Conservation (phyloP, 2,797 vertebrate species). For the Enteromius afrohamiltoni region DNA sequence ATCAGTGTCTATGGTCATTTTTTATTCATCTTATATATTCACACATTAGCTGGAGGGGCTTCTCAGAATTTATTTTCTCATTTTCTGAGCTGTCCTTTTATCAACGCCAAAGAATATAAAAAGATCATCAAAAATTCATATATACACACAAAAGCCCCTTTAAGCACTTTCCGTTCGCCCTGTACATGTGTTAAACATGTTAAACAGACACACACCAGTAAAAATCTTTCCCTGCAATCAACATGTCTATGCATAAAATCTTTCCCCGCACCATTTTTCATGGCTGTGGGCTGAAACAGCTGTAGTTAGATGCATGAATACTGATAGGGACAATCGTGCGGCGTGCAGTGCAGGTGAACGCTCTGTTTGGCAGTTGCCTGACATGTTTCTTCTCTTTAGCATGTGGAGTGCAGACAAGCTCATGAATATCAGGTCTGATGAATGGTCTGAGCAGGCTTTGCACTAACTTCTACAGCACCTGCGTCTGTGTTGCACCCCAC, state of each 20-base stretch:
- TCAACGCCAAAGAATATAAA: conserved; percentile 46
- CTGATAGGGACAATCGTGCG: conserved; percentile 30
- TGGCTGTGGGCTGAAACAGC: conserved; percentile 46
- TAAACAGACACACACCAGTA: conserved; percentile 26
- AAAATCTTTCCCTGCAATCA: conserved; percentile 31
- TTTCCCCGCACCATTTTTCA: conserved; percentile 12
- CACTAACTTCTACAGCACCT: conserved; percentile 47
- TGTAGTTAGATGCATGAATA: conserved; percentile 47
- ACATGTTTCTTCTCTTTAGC: conserved; percentile 49
- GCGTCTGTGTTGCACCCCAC: conserved; percentile 36
- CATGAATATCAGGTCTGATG: conserved; percentile 52
- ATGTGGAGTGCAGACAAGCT: conserved; percentile 47
- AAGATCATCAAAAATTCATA: conserved; percentile 29
- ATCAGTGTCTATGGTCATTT: conserved; percentile 48
- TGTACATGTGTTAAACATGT: not conserved
- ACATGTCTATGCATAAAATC: conserved; percentile 30
- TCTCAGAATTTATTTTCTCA: conserved; percentile 43
- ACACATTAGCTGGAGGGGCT: conserved; percentile 42
- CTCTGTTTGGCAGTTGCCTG: conserved; percentile 45
- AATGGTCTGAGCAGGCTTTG: conserved; percentile 41
- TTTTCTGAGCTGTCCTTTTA: conserved; percentile 28
- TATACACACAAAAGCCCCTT: conserved; percentile 18
- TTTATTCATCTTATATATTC: conserved; percentile 53
- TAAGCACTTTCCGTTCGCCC: not conserved
- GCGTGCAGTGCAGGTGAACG: conserved; percentile 40